Conservation (phyloP, 2,113 vertebrate species). For the Osmerus eperlanus region DNA sequence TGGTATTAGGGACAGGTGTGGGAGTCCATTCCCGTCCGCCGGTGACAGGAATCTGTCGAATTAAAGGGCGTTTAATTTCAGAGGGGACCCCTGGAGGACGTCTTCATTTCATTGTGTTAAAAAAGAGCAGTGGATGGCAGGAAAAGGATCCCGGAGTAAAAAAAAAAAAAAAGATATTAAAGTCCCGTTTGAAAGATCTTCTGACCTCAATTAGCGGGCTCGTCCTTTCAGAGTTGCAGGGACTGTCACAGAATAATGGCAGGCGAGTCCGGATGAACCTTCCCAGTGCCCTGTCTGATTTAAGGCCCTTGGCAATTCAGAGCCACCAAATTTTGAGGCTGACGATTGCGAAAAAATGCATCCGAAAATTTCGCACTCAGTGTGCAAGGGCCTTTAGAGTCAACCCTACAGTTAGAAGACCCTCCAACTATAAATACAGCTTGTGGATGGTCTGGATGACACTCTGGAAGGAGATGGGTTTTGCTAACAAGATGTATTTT, state of each 20-base stretch:
- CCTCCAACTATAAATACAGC: slow-evolving; percentile 26
- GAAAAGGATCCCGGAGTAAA: slow-evolving; percentile 13
- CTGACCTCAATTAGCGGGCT: slow-evolving; percentile 65
- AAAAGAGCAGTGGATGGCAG: slow-evolving; percentile 42
- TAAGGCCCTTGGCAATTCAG: no score
- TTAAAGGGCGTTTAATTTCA: slow-evolving; percentile 63
- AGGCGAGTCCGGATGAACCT: slow-evolving; percentile 19
- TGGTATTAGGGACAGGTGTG: slow-evolving; percentile 14
- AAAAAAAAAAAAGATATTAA: slow-evolving; percentile 32
- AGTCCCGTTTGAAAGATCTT: slow-evolving; percentile 37
- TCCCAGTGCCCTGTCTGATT: neutral
- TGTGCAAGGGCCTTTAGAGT: neutral
- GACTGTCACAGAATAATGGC: slow-evolving; percentile 18
- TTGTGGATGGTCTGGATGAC: slow-evolving; percentile 32
- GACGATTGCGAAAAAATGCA: no score
- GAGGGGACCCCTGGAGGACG: slow-evolving; percentile 45
- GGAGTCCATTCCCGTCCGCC: slow-evolving; percentile 11
- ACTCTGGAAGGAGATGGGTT: no score
- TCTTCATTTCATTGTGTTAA: slow-evolving; percentile 58
- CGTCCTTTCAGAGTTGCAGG: slow-evolving; percentile 45
- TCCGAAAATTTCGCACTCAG: no score
- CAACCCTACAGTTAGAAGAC: slow-evolving; percentile 23
- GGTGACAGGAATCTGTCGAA: slow-evolving; percentile 51
- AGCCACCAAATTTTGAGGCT: no score
- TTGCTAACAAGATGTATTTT: slow-evolving; percentile 43